A percentile compares a stretch with the other conserved stretches of the same genome.
These are phyloP conservation scores for Hydrozoanthus tunicans DNA, from an alignment of 64 coral and sea anemone genomes.

Conservation along the genomic window DNA sequence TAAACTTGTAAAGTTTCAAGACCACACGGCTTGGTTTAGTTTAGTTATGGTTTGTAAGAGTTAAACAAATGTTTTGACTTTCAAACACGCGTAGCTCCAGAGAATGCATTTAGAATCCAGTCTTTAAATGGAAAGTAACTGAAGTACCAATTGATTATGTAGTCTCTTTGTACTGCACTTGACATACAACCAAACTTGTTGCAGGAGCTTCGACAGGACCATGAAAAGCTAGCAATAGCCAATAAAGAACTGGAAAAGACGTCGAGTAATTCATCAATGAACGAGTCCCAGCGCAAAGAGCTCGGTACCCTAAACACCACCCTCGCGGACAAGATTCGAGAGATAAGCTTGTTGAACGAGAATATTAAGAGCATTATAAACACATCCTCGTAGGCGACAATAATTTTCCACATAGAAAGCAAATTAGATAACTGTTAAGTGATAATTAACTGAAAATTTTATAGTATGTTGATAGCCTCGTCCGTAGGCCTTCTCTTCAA, in stretches of 20 bases:
- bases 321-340: slow-evolving; percentile 44
- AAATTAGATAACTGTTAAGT: neutral
- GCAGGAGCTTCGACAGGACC: slow-evolving; percentile 65
- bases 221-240: slow-evolving; percentile 51
- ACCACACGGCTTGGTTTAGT: too few species aligned
- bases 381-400: neutral
- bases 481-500: too few species aligned
- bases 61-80: too few species aligned
- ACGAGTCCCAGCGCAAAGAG: slow-evolving; percentile 55
- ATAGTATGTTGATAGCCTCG: neutral
- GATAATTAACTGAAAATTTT: neutral
- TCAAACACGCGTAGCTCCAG: too few species aligned
- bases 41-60: too few species aligned
- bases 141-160: too few species aligned
- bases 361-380: slow-evolving; percentile 44
- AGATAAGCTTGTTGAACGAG: slow-evolving; percentile 51
- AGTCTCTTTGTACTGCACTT: too few species aligned
- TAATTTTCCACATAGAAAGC: neutral
- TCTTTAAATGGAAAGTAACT: too few species aligned
- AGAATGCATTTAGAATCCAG: too few species aligned
- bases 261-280: slow-evolving; percentile 43
- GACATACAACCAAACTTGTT: neutral
- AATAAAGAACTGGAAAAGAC: slow-evolving; percentile 51
- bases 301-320: slow-evolving; percentile 41
- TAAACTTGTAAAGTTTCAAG: too few species aligned